A percentile compares a stretch with the other conserved stretches of the same genome.
Conservation (phyloP, 2,797 vertebrate species). For the Galago senegalensis region DNA sequence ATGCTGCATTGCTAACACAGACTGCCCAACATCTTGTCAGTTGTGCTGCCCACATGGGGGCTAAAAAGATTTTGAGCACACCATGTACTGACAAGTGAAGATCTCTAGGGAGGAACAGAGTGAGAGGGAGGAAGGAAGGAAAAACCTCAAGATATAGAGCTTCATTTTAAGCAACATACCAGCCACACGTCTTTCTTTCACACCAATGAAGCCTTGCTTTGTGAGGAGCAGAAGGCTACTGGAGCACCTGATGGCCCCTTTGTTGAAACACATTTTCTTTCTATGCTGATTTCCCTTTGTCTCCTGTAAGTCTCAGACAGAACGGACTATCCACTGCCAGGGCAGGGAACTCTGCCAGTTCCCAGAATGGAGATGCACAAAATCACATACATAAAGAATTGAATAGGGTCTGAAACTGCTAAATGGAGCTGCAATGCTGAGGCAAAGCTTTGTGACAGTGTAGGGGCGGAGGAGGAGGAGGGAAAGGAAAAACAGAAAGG, state of each 20-base stretch:
- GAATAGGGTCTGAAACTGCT: slow-evolving; percentile 2
- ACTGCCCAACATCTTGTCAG: slow-evolving; percentile 65
- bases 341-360: slow-evolving; percentile 3
- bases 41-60: slow-evolving; percentile 48
- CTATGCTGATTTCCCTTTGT: slow-evolving; percentile 74
- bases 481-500: background rate
- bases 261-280: slow-evolving; percentile 80
- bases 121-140: slow-evolving; percentile 62
- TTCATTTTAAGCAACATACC: slow-evolving; percentile 83
- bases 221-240: slow-evolving; percentile 78
- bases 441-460: background rate
- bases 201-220: slow-evolving; percentile 80
- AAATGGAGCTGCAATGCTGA: background rate
- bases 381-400: slow-evolving; percentile 51
- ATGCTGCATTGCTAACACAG: background rate
- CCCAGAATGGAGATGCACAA: slow-evolving; percentile 42
- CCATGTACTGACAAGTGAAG: slow-evolving; percentile 82
- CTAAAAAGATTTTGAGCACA: slow-evolving; percentile 84
- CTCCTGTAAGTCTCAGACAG: slow-evolving; percentile 49
- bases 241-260: slow-evolving; percentile 77
- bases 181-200: slow-evolving; percentile 81
- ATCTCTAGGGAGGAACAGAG: slow-evolving; percentile 74
- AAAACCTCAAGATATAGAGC: slow-evolving; percentile 73
- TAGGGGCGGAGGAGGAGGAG: background rate
- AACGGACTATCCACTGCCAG: slow-evolving; percentile 38